Evolutionary conservation across 2,113 vertebrate species (phyloP), one percentile per base, ranked within the genome.

Genomic region (Oenanthe oenanthe): DNA sequence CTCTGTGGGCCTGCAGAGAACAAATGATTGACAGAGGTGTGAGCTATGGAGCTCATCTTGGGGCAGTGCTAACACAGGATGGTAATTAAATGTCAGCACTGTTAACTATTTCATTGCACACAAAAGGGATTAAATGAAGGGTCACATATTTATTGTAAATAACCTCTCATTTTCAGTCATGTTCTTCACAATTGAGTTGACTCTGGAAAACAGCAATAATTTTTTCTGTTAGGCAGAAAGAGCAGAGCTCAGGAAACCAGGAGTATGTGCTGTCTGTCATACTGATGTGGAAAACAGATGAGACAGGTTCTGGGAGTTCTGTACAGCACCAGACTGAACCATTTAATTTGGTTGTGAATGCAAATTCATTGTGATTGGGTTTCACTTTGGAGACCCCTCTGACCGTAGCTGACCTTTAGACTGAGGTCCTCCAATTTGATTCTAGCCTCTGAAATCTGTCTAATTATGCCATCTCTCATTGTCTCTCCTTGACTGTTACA

Each of bases 221-320:
- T 93, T 87, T 74, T 76, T 65, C 62, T 79, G 19, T 70, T 66
- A 56, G 43, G 25, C 16, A 28, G 50, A 70, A 76, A 58, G 31
- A 85, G 17, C 31, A 67, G 53, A 65, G 22, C 42, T 81, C 32
- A 20, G 29, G 63, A 57, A 17, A 34, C 61, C 31, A 57, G 66
- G 26, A 80, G 10, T 47, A 12, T 0, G 0, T 25, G 17, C 7
- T 63, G 12, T 62, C 29, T 29, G 10, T 62, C 38, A 75, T 50
- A 36, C 10, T 24, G 32, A 54, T 62, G 31, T 25, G 45, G 54
- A 47, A 82, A 83, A 58, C 4, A 54, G 42, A 25, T 1, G 3
- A 66, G 43, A 50, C 24, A 43, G 12, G 13, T 74, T 78, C 36
- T 3, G 2, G 9, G n/a, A 78, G 16, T 32, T 68, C 54, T 94